These are phyloP conservation scores for Meteorus sp. DNA, from an alignment of 1,140 invertebrate genomes.

Conservation along the genomic window DNA sequence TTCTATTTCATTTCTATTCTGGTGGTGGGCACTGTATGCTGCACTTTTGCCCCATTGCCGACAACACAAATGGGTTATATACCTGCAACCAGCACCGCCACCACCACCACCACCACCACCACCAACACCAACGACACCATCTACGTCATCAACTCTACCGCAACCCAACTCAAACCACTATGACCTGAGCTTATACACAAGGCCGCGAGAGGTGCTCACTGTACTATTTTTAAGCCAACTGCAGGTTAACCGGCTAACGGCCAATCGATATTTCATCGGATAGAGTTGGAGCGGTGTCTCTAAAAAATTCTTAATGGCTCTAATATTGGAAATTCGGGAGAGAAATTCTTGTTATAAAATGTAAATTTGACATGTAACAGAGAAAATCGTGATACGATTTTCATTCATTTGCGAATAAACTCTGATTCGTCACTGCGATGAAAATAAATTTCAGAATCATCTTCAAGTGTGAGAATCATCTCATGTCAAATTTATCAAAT, in stretches of 20 bases:
- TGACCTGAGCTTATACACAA: constrained; percentile 22
- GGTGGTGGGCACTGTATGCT: too few species aligned
- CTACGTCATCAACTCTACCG: background rate
- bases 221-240: constrained; percentile 47
- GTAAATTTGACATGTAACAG: too few species aligned
- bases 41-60: too few species aligned
- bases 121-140: too few species aligned
- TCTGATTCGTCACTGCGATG: too few species aligned
- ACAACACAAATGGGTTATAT: too few species aligned
- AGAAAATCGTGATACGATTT: too few species aligned
- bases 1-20: constrained; percentile 4
- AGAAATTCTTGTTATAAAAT: background rate
- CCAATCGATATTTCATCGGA: constrained; percentile 40
- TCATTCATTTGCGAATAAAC: too few species aligned
- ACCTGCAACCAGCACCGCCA: background rate
- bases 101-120: background rate
- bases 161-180: background rate
- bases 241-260: constrained; percentile 42
- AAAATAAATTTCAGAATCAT: too few species aligned
- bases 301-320: constrained; percentile 9
- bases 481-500: too few species aligned
- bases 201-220: constrained; percentile 28
- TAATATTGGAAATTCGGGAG: too few species aligned
- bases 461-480: too few species aligned
- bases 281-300: constrained; percentile 5